Percentiles rank a stretch among this genome's conserved stretches.
Conservation (phyloP, 2,113 vertebrate genomes). For the Apaloderma vittatum region DNA sequence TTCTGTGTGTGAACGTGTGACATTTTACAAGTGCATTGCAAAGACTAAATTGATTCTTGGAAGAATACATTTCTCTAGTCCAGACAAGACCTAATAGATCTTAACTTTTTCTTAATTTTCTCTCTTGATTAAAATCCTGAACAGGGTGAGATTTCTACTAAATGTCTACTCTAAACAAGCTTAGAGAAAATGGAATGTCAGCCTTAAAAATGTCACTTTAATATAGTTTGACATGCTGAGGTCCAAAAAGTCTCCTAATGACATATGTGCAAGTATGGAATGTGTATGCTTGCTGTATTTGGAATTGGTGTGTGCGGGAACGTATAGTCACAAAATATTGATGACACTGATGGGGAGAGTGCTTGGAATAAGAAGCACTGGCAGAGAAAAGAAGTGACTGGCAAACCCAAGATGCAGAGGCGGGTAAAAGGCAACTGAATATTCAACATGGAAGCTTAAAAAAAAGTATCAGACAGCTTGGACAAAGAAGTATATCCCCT, state of each 20-base stretch:
- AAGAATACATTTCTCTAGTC: constrained; percentile 63
- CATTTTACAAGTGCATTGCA: constrained; percentile 54
- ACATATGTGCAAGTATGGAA: not conserved
- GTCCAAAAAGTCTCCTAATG: constrained; percentile 15
- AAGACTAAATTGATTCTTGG: constrained; percentile 67
- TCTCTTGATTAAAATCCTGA: constrained; percentile 68
- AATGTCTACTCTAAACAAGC: constrained; percentile 40
- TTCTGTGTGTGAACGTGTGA: constrained; percentile 51
- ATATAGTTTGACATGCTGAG: constrained; percentile 39
- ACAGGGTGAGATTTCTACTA: constrained; percentile 17
- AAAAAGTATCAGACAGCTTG: not conserved
- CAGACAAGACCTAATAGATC: constrained; percentile 61
- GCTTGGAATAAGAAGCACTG: not conserved
- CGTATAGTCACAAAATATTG: constrained; percentile 12
- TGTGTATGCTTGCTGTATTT: not conserved
- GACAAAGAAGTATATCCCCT: not conserved
- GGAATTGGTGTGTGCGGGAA: not conserved
- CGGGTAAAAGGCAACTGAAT: not conserved
- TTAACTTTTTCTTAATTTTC: constrained; percentile 73
- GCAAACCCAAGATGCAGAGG: not conserved
- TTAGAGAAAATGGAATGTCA: constrained; percentile 61
- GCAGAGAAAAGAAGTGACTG: not conserved
- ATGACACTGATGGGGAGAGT: not conserved
- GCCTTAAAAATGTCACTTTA: constrained; percentile 55
- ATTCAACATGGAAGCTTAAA: not conserved